These are phyloP conservation scores for Neelides folsomi DNA, from an alignment of 2,888 invertebrate genomes.

Conservation along the genomic window DNA sequence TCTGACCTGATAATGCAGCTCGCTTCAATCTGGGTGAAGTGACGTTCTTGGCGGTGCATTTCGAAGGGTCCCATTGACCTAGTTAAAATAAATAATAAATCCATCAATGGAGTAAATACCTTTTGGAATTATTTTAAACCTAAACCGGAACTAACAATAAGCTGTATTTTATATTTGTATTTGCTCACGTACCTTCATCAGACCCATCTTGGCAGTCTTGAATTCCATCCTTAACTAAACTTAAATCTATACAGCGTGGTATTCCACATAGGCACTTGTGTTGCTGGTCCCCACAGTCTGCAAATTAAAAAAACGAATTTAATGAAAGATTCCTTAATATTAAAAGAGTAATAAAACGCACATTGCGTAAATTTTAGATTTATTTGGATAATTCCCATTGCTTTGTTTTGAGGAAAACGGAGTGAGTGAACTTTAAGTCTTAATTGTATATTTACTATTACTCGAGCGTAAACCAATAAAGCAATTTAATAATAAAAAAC, in stretches of 20 bases:
- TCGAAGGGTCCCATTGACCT: slow-evolving; percentile 34
- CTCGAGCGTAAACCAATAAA: no score
- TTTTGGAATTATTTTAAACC: slow-evolving; percentile 24
- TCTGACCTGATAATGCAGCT: slow-evolving; percentile 31
- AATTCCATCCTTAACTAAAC: slow-evolving; percentile 37
- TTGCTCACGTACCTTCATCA: slow-evolving; percentile 37
- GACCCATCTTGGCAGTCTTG: slow-evolving; percentile 40
- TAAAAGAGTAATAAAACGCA: no score
- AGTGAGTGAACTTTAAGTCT: no score
- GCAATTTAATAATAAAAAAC: no score
- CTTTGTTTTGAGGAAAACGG: no score
- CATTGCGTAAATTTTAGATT: no score
- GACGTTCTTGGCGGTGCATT: slow-evolving; percentile 33
- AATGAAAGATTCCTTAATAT: no score
- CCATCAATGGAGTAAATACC: slow-evolving; percentile 2
- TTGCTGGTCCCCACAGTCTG: slow-evolving; percentile 38
- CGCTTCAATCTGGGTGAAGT: slow-evolving; percentile 33
- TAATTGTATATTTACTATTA: no score
- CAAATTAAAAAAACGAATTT: background rate
- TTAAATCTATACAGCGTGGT: slow-evolving; percentile 37
- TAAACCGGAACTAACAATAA: slow-evolving; percentile 7
- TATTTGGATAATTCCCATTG: no score
- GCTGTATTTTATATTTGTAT: no score
- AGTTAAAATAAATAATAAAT: slow-evolving; percentile 10
- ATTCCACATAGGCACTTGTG: slow-evolving; percentile 39